phyloP scores from a whole-genome alignment of 2,797 vertebrate species.

The Lepilemur ruficaudatus region DNA sequence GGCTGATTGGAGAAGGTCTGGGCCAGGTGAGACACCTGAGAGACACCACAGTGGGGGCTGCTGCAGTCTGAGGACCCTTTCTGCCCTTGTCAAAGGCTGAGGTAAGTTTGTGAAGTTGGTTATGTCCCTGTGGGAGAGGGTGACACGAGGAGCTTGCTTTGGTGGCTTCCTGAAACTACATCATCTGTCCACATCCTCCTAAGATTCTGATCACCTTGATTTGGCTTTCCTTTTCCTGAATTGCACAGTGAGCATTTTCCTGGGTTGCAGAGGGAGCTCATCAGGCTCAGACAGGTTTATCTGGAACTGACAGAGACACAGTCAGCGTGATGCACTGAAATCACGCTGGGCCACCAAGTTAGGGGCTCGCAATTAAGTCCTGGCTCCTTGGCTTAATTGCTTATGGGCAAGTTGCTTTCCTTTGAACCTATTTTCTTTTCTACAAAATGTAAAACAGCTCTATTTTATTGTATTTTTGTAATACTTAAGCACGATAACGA shows the following conservation, averaged over 20 bases:
- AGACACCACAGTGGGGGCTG: background rate
- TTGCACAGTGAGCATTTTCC: background rate
- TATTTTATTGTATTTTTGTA: background rate
- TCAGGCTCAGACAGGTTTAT: background rate
- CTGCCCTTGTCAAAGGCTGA: background rate
- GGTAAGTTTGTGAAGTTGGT: background rate
- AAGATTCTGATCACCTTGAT: background rate
- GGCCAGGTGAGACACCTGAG: background rate
- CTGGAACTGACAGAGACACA: background rate
- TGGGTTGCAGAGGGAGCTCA: background rate
- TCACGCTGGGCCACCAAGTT: background rate
- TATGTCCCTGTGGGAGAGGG: background rate
- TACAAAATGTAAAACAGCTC: background rate
- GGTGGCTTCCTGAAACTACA: background rate
- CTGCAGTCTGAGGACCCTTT: background rate
- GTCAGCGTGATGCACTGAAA: background rate
- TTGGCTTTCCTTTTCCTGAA: background rate
- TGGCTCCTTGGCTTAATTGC: background rate
- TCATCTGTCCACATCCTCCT: background rate
- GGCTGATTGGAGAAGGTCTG: background rate
- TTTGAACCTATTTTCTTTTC: background rate
- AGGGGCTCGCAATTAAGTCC: background rate
- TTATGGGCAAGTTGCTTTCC: background rate
- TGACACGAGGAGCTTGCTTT: background rate
- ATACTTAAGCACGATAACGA: background rate